A percentile compares a stretch with the other conserved stretches of the same genome.
Evolutionary conservation across 2,888 invertebrate genomes (phyloP).

Genomic region (Parnassius orleans): DNA sequence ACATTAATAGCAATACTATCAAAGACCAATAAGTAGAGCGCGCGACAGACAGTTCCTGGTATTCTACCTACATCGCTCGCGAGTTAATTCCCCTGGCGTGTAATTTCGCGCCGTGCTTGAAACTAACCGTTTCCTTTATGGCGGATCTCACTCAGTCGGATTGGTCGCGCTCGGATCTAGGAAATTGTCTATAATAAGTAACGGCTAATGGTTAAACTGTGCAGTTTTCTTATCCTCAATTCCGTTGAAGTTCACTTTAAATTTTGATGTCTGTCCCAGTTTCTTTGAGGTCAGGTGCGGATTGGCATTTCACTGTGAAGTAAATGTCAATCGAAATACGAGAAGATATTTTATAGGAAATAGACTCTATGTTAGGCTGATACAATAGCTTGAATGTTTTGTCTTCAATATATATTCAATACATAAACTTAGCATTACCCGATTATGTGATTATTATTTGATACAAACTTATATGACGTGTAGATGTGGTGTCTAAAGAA

Average conservation of each 20-base stretch:
- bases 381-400: conserved; percentile 3
- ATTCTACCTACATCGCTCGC: conserved; percentile 44
- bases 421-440: too few species aligned
- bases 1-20: conserved; percentile 51
- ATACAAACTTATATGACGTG: too few species aligned
- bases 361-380: not conserved
- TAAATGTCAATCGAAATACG: conserved; percentile 3
- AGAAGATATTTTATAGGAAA: conserved; percentile 12
- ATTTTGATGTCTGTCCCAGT: conserved; percentile 50
- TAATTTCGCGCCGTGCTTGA: conserved; percentile 46
- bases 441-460: too few species aligned
- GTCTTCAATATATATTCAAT: not conserved
- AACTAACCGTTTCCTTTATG: conserved; percentile 66
- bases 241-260: conserved; percentile 52
- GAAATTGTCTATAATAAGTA: conserved; percentile 69
- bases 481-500: too few species aligned
- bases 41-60: conserved; percentile 38
- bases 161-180: conserved; percentile 64
- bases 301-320: conserved; percentile 34
- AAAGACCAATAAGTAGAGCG: conserved; percentile 51
- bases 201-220: conserved; percentile 58
- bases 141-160: conserved; percentile 66
- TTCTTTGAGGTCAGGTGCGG: conserved; percentile 26
- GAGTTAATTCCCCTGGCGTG: conserved; percentile 45
- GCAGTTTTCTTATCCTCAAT: conserved; percentile 54